Percentiles rank a stretch among this genome's conserved stretches.
These are phyloP conservation scores for Diadegma fenestrale DNA, from an alignment of 2,888 invertebrate genomes.

Conservation along the genomic window DNA sequence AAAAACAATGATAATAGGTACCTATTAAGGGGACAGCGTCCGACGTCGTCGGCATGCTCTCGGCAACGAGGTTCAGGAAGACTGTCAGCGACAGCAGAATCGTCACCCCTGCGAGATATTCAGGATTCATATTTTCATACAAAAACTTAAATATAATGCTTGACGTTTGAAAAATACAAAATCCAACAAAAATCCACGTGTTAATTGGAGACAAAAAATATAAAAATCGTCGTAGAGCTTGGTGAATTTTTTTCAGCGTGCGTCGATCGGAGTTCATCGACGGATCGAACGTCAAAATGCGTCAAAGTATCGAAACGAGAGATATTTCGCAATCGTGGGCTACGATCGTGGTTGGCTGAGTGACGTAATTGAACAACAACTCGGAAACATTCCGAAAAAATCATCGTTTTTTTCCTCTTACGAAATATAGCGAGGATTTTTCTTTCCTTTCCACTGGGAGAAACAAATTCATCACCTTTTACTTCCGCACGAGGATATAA, in stretches of 20 bases:
- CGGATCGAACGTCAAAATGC: not conserved
- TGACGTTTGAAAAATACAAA: slow-evolving; percentile 10
- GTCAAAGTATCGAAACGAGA: not conserved
- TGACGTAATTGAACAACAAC: slow-evolving; percentile 39
- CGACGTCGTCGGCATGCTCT: slow-evolving; percentile 96
- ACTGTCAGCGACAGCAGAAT: slow-evolving; percentile 98
- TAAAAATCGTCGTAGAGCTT: not conserved
- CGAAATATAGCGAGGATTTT: not conserved
- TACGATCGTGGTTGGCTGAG: slow-evolving; percentile 49
- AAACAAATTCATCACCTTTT: not conserved
- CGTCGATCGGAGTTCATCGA: not conserved
- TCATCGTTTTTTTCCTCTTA: not conserved
- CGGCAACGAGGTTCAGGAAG: slow-evolving; percentile 98
- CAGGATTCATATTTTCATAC: slow-evolving; percentile 70
- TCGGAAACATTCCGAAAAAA: not conserved
- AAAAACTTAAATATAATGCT: slow-evolving; percentile 17
- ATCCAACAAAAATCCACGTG: slow-evolving; percentile 10
- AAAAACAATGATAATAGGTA: slow-evolving; percentile 80
- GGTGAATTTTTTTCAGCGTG: too few relatives aligned
- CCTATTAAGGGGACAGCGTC: slow-evolving; percentile 94
- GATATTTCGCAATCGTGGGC: too few relatives aligned
- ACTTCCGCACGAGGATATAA: slow-evolving; percentile 20
- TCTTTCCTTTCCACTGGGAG: not conserved
- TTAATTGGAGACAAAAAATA: not conserved
- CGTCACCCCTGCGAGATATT: slow-evolving; percentile 94